These are phyloP conservation scores for Ptilorrhoa leucosticta DNA, from an alignment of 2,113 vertebrate species.

Conservation along the genomic window DNA sequence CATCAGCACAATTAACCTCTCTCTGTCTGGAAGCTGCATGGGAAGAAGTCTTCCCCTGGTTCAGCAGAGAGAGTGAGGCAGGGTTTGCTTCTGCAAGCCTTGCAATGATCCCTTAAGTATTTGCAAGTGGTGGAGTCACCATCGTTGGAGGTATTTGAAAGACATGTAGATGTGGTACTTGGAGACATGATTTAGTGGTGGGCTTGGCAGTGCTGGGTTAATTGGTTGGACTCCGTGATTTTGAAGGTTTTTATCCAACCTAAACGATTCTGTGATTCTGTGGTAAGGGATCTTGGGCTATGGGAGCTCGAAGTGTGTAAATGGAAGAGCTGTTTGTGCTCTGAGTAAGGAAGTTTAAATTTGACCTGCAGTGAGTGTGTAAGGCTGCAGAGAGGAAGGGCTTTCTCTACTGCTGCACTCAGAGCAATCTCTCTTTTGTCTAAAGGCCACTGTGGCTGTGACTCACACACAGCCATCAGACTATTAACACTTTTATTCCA, in stretches of 20 bases:
- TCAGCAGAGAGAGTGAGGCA: not conserved
- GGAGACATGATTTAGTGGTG: not conserved
- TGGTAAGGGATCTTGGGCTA: not conserved
- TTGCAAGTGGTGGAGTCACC: not conserved
- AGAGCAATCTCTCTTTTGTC: constrained; percentile 47
- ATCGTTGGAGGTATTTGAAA: not conserved
- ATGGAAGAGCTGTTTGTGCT: not conserved
- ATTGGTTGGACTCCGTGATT: not conserved
- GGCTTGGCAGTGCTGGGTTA: not conserved
- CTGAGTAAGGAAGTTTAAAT: not conserved
- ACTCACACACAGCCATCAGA: constrained; percentile 49
- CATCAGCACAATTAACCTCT: not conserved
- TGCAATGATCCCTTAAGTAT: not conserved
- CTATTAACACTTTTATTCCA: constrained; percentile 67
- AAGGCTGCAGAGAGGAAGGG: constrained; percentile 18
- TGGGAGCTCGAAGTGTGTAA: not conserved
- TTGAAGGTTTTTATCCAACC: not conserved
- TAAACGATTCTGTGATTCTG: not conserved
- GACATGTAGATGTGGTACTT: no score
- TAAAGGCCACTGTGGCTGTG: constrained; percentile 44
- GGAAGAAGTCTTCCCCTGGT: not conserved
- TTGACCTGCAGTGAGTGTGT: not conserved
- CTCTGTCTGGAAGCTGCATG: not conserved
- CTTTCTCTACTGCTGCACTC: not conserved
- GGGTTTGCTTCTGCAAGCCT: not conserved